phyloP scores from a whole-genome alignment of 2,888 invertebrate species.

The Mactromeris polynyma region DNA sequence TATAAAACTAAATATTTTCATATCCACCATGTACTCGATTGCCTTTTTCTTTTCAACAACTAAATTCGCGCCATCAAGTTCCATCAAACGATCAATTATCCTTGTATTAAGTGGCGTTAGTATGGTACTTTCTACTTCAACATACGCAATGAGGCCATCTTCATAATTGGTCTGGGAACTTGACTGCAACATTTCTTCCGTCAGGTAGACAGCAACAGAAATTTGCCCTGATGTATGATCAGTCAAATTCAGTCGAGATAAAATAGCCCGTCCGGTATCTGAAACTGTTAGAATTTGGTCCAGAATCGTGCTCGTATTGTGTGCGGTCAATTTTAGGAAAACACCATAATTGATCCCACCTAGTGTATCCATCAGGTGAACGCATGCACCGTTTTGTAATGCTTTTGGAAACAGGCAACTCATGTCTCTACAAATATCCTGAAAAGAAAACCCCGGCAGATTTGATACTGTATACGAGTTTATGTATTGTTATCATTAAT shows the following conservation, averaged over 20 bases:
- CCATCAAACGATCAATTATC: background rate
- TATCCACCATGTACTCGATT: background rate
- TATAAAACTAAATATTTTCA: background rate
- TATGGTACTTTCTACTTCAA: background rate
- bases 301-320: background rate
- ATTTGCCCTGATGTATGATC: background rate
- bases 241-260: background rate
- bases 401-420: constrained; percentile 43
- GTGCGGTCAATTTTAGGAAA: constrained; percentile 34
- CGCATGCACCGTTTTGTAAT: constrained; percentile 22
- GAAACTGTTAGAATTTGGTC: background rate
- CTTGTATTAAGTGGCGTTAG: background rate
- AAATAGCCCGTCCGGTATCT: background rate
- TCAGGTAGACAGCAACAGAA: background rate
- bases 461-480: background rate
- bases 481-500: no score
- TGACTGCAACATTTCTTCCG: background rate
- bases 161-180: background rate
- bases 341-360: constrained; percentile 36
- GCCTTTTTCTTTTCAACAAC: background rate
- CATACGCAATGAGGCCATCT: background rate
- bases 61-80: background rate
- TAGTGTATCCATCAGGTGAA: constrained; percentile 24
- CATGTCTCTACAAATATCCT: constrained; percentile 48
- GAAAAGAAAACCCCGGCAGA: no score